A percentile compares a stretch with the other conserved stretches of the same genome.
phyloP scores from a whole-genome alignment of 2,113 vertebrate genomes.

The Sinocyclocheilus maitianheensis region DNA sequence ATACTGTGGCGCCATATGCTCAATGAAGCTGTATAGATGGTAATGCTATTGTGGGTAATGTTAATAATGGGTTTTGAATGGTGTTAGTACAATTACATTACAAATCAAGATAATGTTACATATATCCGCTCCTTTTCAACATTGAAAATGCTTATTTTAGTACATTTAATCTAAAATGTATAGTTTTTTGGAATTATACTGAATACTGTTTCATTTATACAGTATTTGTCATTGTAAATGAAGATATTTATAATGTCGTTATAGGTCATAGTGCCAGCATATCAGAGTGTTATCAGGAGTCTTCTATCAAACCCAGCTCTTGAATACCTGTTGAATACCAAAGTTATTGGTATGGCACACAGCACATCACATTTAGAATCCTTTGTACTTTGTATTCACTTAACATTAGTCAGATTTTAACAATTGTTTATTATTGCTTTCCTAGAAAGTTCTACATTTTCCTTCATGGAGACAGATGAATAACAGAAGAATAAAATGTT shows the following conservation, averaged over 20 bases:
- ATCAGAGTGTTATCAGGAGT: background rate
- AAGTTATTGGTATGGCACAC: background rate
- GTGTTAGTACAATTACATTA: conserved; percentile 40
- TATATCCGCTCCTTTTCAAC: background rate
- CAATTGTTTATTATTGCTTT: conserved; percentile 11
- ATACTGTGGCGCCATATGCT: conserved; percentile 20
- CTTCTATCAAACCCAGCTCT: background rate
- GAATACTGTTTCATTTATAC: background rate
- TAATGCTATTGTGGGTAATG: background rate
- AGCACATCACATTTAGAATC: background rate
- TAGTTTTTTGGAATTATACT: background rate
- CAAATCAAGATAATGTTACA: conserved; percentile 30
- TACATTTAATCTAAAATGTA: background rate
- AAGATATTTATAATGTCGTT: background rate
- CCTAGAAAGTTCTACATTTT: conserved; percentile 32
- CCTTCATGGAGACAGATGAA: conserved; percentile 62
- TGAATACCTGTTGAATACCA: background rate
- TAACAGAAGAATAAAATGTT: conserved; percentile 62
- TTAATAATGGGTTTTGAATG: conserved; percentile 38
- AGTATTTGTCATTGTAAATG: background rate
- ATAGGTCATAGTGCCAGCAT: background rate
- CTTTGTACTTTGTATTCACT: conserved; percentile 8
- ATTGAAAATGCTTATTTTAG: background rate
- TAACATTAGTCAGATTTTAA: conserved; percentile 12
- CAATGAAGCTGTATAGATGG: background rate